A percentile compares a stretch with the other conserved stretches of the same genome.
Conservation (phyloP, 2,888 invertebrate genomes). For the Bembecia ichneumoniformis region DNA sequence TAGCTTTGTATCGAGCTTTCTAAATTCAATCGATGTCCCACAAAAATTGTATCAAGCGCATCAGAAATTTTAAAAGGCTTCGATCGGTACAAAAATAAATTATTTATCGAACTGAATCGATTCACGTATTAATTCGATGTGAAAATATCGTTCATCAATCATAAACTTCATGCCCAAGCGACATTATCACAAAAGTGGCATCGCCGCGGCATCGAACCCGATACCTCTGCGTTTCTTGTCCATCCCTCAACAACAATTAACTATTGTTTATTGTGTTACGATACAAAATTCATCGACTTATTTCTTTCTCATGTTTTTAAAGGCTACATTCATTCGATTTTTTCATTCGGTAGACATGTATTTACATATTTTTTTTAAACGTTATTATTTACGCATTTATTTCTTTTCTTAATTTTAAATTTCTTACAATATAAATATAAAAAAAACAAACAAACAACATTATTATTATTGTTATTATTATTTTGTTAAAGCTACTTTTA, state of each 20-base stretch:
- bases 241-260: conserved; percentile 30
- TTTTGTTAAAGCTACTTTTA: too few relatives aligned
- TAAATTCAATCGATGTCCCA: conserved; percentile 21
- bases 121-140: conserved; percentile 57
- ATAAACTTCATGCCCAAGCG: conserved; percentile 42
- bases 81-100: conserved; percentile 49
- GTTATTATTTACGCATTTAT: too few relatives aligned
- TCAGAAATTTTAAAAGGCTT: conserved; percentile 31
- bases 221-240: conserved; percentile 13
- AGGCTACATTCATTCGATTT: too few relatives aligned
- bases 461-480: too few relatives aligned
- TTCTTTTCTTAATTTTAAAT: too few relatives aligned
- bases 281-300: conserved; percentile 6
- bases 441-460: too few relatives aligned
- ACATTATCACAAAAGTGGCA: conserved; percentile 47
- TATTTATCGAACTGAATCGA: conserved; percentile 45
- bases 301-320: neutral
- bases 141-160: conserved; percentile 59
- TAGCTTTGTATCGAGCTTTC: conserved; percentile 1
- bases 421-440: too few relatives aligned
- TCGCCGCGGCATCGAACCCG: conserved; percentile 22
- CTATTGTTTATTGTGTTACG: conserved; percentile 47
- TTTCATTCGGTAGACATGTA: too few relatives aligned
- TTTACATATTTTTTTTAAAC: too few relatives aligned
- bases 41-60: conserved; percentile 35